Percentiles rank a stretch among this genome's conserved stretches.
phyloP scores from a whole-genome alignment of 2,888 invertebrate species.

The Tetragonula carbonaria region DNA sequence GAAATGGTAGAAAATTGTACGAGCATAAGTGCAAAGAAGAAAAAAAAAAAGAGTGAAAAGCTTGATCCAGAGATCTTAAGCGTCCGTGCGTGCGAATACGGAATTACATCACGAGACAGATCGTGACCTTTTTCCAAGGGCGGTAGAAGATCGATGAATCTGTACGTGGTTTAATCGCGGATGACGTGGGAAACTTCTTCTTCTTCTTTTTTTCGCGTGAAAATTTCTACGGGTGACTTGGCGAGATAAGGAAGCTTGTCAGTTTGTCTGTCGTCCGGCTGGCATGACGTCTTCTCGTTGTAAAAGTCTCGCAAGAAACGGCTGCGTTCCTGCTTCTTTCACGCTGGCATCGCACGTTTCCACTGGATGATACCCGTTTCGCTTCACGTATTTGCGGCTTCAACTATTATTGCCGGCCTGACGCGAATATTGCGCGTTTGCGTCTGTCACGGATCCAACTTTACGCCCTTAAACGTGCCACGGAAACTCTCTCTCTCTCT shows the following conservation, averaged over 20 bases:
- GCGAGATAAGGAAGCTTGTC: conserved; percentile 32
- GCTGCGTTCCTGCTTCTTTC: conserved; percentile 4
- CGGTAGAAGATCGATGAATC: neutral
- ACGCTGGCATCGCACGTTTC: neutral
- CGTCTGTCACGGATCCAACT: neutral
- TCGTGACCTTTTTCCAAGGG: too few species aligned
- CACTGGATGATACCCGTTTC: conserved; percentile 2
- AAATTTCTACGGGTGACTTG: conserved; percentile 20
- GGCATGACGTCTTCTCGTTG: neutral
- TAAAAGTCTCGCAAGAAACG: conserved; percentile 22
- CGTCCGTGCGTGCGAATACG: too few species aligned
- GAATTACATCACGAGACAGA: too few species aligned
- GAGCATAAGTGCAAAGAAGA: too few species aligned
- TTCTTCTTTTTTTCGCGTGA: neutral
- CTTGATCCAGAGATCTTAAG: too few species aligned
- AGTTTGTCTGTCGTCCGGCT: conserved; percentile 16
- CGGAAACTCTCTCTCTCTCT: too few species aligned
- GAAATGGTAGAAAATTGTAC: too few species aligned
- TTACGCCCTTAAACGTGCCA: neutral
- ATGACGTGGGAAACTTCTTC: conserved; percentile 3
- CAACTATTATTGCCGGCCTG: conserved; percentile 12
- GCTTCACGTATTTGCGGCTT: conserved; percentile 11
- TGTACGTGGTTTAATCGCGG: too few species aligned
- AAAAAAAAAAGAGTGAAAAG: too few species aligned
- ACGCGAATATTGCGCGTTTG: conserved; percentile 18